A percentile compares a stretch with the other conserved stretches of the same genome.
These are phyloP conservation scores for Lithosia quadra DNA, from an alignment of 2,888 invertebrate genomes.

Conservation along the genomic window DNA sequence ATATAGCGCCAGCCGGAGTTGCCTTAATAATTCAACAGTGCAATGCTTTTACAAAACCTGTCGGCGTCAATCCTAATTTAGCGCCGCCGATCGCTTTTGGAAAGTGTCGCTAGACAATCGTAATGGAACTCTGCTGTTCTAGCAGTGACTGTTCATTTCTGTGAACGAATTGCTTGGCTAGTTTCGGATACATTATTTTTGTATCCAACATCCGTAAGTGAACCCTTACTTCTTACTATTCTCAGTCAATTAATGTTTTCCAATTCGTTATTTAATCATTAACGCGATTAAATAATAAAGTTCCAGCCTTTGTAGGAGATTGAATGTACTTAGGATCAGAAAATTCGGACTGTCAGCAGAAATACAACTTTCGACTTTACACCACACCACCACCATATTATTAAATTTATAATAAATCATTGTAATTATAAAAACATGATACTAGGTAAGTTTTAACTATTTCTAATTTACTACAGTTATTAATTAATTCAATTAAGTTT, in stretches of 20 bases:
- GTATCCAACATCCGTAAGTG: conserved; percentile 32
- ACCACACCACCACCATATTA: no score
- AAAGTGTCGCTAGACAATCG: conserved; percentile 84
- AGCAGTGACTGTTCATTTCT: conserved; percentile 56
- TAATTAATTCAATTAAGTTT: no score
- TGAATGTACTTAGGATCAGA: no score
- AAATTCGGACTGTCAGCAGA: no score
- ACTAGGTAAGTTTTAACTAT: no score
- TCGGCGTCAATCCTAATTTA: conserved; percentile 86
- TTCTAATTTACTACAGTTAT: no score
- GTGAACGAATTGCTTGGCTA: conserved; percentile 44
- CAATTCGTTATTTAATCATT: neutral
- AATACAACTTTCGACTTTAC: no score
- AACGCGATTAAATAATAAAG: no score
- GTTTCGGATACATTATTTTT: conserved; percentile 41
- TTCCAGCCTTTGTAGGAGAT: no score
- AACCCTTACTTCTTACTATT: conserved; percentile 17
- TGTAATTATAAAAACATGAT: no score
- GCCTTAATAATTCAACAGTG: conserved; percentile 87
- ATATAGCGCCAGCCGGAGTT: conserved; percentile 82
- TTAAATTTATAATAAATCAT: no score
- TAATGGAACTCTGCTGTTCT: conserved; percentile 83
- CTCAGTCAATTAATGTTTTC: neutral
- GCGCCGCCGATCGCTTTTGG: conserved; percentile 80
- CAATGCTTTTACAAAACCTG: conserved; percentile 87